phyloP scores from a whole-genome alignment of 2,113 vertebrate genomes.

The Spermophilus dauricus region DNA sequence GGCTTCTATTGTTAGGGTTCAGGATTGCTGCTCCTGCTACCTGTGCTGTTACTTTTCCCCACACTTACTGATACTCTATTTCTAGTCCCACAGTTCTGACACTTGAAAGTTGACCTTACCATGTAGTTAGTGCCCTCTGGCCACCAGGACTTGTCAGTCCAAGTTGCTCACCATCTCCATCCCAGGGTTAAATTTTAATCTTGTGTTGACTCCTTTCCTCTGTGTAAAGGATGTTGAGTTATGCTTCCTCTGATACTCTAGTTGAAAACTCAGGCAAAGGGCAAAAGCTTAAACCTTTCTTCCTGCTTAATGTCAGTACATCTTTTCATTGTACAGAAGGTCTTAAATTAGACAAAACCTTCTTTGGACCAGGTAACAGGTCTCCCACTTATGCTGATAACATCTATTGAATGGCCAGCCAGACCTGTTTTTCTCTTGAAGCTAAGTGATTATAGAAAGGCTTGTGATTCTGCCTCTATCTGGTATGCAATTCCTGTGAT shows the following conservation, averaged over 20 bases:
- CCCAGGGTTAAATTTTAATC: background rate
- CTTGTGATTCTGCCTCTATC: background rate
- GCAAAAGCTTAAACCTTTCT: background rate
- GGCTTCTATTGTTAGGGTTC: background rate
- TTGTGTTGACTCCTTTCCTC: background rate
- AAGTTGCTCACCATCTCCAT: background rate
- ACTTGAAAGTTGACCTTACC: background rate
- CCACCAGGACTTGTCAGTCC: background rate
- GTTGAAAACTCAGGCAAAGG: slow-evolving; percentile 13
- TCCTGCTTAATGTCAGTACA: too few relatives aligned
- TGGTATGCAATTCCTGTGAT: background rate
- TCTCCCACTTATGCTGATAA: background rate
- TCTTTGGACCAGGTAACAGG: background rate
- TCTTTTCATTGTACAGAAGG: too few relatives aligned
- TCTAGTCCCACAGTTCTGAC: background rate
- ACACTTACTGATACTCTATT: background rate
- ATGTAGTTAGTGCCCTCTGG: background rate
- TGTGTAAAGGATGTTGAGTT: slow-evolving; percentile 22
- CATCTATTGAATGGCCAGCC: background rate
- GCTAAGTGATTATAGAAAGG: background rate
- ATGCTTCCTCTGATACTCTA: slow-evolving; percentile 30
- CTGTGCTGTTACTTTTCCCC: background rate
- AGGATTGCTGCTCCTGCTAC: background rate
- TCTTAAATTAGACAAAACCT: slow-evolving; percentile 38
- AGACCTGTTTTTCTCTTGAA: slow-evolving; percentile 26